Percentiles rank a stretch among this genome's conserved stretches.
Evolutionary conservation across 2,797 vertebrate species (phyloP).

Genomic region (Falco berigora): DNA sequence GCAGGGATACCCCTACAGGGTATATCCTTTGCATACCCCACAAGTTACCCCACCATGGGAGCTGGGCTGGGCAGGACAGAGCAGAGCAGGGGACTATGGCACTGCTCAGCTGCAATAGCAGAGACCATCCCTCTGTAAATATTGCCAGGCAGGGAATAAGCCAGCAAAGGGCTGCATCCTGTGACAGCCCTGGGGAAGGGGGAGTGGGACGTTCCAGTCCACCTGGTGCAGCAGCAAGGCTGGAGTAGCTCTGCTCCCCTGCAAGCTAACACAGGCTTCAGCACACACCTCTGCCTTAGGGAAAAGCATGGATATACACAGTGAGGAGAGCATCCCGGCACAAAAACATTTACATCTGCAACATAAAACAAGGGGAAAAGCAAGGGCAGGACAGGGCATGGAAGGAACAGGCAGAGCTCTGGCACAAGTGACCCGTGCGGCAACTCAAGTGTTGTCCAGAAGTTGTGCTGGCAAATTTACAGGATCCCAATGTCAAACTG

Average conservation of each 20-base stretch:
- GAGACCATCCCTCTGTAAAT: neutral
- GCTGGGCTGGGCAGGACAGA: neutral
- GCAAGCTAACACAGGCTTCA: neutral
- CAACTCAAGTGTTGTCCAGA: neutral
- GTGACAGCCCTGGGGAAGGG: neutral
- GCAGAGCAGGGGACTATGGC: neutral
- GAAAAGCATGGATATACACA: accelerated
- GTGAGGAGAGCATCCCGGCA: accelerated
- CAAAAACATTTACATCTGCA: neutral
- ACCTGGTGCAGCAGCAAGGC: neutral
- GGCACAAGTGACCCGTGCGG: neutral
- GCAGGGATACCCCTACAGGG: neutral
- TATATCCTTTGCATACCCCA: too few species aligned
- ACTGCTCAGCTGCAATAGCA: neutral
- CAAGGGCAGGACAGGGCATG: accelerated
- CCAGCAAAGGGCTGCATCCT: neutral
- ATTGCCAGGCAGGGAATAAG: neutral
- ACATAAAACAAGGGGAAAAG: neutral
- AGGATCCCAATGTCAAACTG: neutral
- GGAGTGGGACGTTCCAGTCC: neutral
- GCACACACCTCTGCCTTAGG: neutral
- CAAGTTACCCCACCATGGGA: accelerated
- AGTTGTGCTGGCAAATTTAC: neutral
- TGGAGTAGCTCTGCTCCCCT: neutral
- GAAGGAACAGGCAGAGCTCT: neutral